Conservation (phyloP, 2,888 invertebrate species). For the Trissolcus brochymenae region DNA sequence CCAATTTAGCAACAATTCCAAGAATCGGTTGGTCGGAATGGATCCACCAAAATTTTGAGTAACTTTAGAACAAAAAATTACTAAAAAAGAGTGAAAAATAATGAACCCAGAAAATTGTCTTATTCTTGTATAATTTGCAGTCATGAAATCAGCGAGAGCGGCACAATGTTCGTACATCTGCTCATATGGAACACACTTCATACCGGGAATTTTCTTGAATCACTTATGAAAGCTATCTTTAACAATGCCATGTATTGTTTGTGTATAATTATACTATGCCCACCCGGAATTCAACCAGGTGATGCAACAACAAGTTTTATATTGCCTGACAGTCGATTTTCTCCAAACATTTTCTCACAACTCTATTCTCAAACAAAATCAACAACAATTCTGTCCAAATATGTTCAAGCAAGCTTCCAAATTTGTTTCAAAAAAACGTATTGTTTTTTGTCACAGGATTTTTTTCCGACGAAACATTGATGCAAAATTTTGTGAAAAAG, state of each 20-base stretch:
- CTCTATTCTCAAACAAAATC: background rate
- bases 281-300: conserved; percentile 74
- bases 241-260: conserved; percentile 77
- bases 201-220: conserved; percentile 71
- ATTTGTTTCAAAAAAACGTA: too few species aligned
- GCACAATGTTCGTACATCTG: conserved; percentile 81
- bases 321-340: background rate
- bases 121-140: conserved; percentile 65
- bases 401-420: too few species aligned
- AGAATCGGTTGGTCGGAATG: conserved; percentile 80
- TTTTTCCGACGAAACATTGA: too few species aligned
- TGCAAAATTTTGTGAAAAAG: too few species aligned
- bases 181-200: conserved; percentile 78
- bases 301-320: conserved; percentile 31
- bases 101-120: background rate
- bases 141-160: conserved; percentile 77
- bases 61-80: conserved; percentile 43
- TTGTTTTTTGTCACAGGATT: too few species aligned
- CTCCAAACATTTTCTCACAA: background rate
- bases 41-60: conserved; percentile 79
- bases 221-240: conserved; percentile 77
- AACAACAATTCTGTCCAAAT: too few species aligned
- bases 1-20: conserved; percentile 79
- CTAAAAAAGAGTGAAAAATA: background rate
- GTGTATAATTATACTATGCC: conserved; percentile 78